Conservation (phyloP, 2,888 invertebrate species). For the Drosophila affinis region DNA sequence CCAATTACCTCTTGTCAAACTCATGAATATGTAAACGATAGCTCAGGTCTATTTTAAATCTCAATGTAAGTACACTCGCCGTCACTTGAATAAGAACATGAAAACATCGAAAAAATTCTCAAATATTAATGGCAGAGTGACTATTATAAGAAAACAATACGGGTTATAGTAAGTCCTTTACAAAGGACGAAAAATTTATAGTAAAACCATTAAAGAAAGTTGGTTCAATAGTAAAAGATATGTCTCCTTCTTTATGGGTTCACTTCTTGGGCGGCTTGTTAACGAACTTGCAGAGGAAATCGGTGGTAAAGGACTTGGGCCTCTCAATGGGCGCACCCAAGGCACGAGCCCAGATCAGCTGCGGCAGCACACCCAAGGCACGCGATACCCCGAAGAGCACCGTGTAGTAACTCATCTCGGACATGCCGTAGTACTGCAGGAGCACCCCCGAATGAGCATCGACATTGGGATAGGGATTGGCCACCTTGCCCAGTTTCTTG, state of each 20-base stretch:
- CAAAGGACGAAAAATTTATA: neutral
- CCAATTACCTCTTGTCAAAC: constrained; percentile 36
- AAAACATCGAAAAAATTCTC: too few species aligned
- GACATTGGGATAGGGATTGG: constrained; percentile 95
- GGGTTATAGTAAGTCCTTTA: neutral
- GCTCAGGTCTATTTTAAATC: neutral
- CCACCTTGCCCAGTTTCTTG: constrained; percentile 90
- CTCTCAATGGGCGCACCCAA: constrained; percentile 91
- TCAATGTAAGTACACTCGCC: too few species aligned
- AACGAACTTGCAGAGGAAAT: constrained; percentile 10
- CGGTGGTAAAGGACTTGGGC: constrained; percentile 33
- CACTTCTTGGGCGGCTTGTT: neutral
- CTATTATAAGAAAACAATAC: too few species aligned
- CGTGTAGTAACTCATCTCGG: constrained; percentile 93
- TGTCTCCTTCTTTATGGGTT: neutral
- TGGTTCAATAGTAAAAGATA: too few species aligned
- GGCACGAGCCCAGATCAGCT: constrained; percentile 91
- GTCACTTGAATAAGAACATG: too few species aligned
- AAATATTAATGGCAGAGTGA: too few species aligned
- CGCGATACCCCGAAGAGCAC: constrained; percentile 93
- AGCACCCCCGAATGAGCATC: constrained; percentile 94
- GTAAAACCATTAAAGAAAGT: too few species aligned
- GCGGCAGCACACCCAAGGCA: constrained; percentile 90
- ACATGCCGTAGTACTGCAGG: constrained; percentile 90
- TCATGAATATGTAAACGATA: constrained; percentile 17